Evolutionary conservation across 1,140 invertebrate species (phyloP).

Genomic region (Drosophila nikananu): DNA sequence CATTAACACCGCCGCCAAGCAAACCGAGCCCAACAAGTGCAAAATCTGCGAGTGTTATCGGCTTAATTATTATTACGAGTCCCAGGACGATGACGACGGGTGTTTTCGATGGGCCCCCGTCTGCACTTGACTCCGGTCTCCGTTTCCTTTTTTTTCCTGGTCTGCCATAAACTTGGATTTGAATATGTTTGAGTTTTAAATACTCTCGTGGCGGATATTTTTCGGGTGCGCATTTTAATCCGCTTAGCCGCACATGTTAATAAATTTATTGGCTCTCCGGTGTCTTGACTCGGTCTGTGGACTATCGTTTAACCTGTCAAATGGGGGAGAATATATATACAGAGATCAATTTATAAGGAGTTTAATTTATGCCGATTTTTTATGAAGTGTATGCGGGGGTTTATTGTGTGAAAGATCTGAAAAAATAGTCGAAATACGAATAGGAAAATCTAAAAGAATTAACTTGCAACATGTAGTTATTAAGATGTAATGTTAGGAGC

Average conservation of each 20-base stretch:
- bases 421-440: not conserved
- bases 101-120: constrained; percentile 51
- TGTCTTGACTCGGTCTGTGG: constrained; percentile 22
- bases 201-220: constrained; percentile 53
- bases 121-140: constrained; percentile 58
- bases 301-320: constrained; percentile 17
- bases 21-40: constrained; percentile 66
- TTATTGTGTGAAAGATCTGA: not conserved
- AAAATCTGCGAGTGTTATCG: constrained; percentile 82
- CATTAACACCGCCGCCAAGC: constrained; percentile 67
- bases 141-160: not conserved
- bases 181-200: constrained; percentile 79
- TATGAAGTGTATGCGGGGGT: not conserved
- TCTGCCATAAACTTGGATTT: constrained; percentile 77
- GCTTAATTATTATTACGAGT: constrained; percentile 82
- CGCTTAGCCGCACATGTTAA: constrained; percentile 80
- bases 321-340: not conserved
- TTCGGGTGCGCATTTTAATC: constrained; percentile 59
- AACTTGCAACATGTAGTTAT: not conserved
- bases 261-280: constrained; percentile 65
- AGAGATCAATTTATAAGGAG: constrained; percentile 2
- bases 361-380: constrained; percentile 2
- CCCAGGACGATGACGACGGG: constrained; percentile 65
- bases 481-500: not conserved
- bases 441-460: too few relatives aligned